Percentiles rank a stretch among this genome's conserved stretches.
Conservation (phyloP, 2,888 invertebrate species). For the Galeopsomyia nigrocyanea region DNA sequence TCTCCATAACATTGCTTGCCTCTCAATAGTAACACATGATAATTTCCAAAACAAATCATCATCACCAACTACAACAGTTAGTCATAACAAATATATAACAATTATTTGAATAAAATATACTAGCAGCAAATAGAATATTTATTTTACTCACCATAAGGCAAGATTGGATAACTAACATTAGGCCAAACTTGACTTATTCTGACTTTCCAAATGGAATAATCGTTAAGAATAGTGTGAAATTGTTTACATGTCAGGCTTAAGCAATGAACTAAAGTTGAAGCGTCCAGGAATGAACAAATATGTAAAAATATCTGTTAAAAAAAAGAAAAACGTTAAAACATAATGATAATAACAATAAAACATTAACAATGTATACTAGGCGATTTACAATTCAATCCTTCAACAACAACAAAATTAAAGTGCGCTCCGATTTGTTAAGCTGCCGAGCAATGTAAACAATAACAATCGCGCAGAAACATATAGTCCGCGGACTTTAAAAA, state of each 20-base stretch:
- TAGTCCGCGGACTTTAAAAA: slow-evolving; percentile 45
- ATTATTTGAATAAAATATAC: too few relatives aligned
- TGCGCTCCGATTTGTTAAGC: too few relatives aligned
- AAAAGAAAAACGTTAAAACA: background rate
- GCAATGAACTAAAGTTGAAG: slow-evolving; percentile 71
- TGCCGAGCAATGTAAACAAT: slow-evolving; percentile 5
- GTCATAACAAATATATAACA: too few relatives aligned
- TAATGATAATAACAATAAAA: too few relatives aligned
- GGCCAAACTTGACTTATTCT: slow-evolving; percentile 62
- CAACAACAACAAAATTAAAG: background rate
- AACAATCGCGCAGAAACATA: slow-evolving; percentile 4
- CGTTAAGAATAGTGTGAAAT: slow-evolving; percentile 72
- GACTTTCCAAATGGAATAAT: slow-evolving; percentile 73
- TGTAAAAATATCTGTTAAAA: slow-evolving; percentile 72
- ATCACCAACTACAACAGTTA: slow-evolving; percentile 60
- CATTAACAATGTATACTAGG: background rate
- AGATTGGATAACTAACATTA: slow-evolving; percentile 59
- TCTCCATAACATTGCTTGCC: slow-evolving; percentile 73
- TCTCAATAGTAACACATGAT: slow-evolving; percentile 75
- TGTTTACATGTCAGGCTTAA: slow-evolving; percentile 73
- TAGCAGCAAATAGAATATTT: slow-evolving; percentile 40
- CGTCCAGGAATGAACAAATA: slow-evolving; percentile 74
- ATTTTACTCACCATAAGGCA: slow-evolving; percentile 62
- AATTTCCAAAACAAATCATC: slow-evolving; percentile 72
- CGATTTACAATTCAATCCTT: background rate